These are phyloP conservation scores for Oxyscelio sp. DNA, from an alignment of 2,888 invertebrate species.

Conservation along the genomic window DNA sequence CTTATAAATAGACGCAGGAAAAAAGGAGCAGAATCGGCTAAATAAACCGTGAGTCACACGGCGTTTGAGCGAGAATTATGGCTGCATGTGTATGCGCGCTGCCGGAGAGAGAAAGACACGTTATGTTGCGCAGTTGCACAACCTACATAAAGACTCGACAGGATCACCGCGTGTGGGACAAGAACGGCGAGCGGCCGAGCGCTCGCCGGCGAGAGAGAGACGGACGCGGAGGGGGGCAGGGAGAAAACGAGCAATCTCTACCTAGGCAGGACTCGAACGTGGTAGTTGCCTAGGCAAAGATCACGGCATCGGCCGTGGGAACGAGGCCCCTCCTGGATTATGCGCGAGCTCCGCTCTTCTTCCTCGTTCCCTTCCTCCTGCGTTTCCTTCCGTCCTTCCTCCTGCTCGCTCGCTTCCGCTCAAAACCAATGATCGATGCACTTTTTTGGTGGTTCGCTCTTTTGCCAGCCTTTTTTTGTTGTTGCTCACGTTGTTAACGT, in stretches of 20 bases:
- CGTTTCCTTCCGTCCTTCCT: conserved; percentile 49
- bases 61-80: conserved; percentile 54
- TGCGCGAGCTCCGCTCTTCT: conserved; percentile 29
- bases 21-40: conserved; percentile 63
- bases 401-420: conserved; percentile 34
- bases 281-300: conserved; percentile 82
- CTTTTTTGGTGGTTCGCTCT: too few relatives aligned
- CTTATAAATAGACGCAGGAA: conserved; percentile 58
- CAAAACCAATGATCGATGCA: conserved; percentile 28
- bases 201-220: conserved; percentile 1
- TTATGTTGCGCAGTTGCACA: conserved; percentile 63
- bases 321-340: conserved; percentile 79
- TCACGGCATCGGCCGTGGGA: conserved; percentile 87
- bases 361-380: conserved; percentile 20
- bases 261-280: conserved; percentile 50
- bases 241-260: conserved; percentile 44
- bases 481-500: too few relatives aligned
- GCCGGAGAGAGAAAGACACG: conserved; percentile 37
- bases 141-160: conserved; percentile 44
- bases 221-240: conserved; percentile 6
- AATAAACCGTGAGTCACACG: conserved; percentile 65
- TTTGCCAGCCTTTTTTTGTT: too few relatives aligned
- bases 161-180: conserved; percentile 12
- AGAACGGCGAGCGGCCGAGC: too few relatives aligned
- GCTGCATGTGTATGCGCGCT: conserved; percentile 24